Conservation (phyloP, 2,113 vertebrate genomes). For the Hirundichthys speculiger region DNA sequence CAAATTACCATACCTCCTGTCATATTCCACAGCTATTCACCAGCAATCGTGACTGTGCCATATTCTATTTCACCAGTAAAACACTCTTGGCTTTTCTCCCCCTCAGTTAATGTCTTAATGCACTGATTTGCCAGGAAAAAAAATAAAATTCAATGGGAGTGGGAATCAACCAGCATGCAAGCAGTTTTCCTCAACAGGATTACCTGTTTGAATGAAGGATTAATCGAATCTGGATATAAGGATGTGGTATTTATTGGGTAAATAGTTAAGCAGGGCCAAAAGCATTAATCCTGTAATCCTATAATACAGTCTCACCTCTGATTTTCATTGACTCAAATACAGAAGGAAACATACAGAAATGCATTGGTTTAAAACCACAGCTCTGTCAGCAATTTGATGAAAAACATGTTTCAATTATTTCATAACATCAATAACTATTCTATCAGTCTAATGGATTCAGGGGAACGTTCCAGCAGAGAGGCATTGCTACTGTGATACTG, state of each 20-base stretch:
- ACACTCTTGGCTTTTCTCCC: not conserved
- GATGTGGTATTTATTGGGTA: conserved; percentile 28
- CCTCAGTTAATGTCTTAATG: not conserved
- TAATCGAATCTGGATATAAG: conserved; percentile 34
- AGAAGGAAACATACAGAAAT: conserved; percentile 11
- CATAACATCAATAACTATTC: not conserved
- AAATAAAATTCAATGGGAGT: not conserved
- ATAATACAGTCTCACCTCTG: conserved; percentile 24
- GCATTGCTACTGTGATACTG: not conserved
- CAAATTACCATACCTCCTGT: not conserved
- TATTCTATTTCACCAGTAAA: not conserved
- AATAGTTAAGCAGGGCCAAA: conserved; percentile 31
- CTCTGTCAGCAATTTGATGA: not conserved
- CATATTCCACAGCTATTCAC: not conserved
- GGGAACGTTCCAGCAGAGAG: not conserved
- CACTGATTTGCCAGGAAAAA: not conserved
- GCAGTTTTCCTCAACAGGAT: conserved; percentile 35
- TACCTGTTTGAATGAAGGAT: conserved; percentile 50
- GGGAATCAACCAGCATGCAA: conserved; percentile 14
- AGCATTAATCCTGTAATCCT: conserved; percentile 44
- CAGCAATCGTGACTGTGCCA: not conserved
- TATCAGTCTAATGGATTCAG: not conserved
- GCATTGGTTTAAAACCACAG: not conserved
- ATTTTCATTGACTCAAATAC: conserved; percentile 13
- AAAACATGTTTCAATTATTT: not conserved